A percentile compares a stretch with the other conserved stretches of the same genome.
phyloP scores from a whole-genome alignment of 1,140 invertebrate species.

The Tachypleus tridentatus region DNA sequence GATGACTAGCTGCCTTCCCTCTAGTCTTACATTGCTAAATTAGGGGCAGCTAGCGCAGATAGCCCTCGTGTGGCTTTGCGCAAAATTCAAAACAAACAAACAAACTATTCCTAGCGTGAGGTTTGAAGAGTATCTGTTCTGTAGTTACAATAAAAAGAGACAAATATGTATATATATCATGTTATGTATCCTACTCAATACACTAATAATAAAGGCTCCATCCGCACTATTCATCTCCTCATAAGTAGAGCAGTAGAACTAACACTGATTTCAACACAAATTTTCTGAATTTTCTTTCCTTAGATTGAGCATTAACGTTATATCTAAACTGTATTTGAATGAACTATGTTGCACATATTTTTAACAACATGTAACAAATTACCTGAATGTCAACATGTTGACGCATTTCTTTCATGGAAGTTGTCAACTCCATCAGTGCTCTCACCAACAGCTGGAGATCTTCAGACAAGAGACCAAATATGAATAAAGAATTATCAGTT shows the following conservation, averaged over 20 bases:
- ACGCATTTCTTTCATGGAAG: constrained; percentile 17
- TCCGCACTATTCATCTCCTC: neutral
- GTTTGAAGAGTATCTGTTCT: no score
- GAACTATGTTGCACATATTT: neutral
- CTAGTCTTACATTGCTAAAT: no score
- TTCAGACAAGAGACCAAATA: constrained; percentile 10
- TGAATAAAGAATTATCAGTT: neutral
- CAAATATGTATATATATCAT: no score
- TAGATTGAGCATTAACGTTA: neutral
- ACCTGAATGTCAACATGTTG: constrained; percentile 19
- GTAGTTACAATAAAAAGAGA: no score
- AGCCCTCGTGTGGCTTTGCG: no score
- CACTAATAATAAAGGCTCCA: neutral
- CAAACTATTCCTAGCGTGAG: no score
- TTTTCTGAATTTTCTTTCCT: constrained; percentile 4
- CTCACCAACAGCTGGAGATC: constrained; percentile 9
- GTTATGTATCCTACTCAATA: no score
- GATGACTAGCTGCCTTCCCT: no score
- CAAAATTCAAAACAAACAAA: no score
- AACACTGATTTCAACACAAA: constrained; percentile 5
- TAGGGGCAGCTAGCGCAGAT: no score
- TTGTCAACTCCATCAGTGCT: constrained; percentile 15
- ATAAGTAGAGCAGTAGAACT: constrained; percentile 5
- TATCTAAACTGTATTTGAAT: neutral
- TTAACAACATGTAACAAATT: constrained; percentile 11